phyloP scores from a whole-genome alignment of 2,888 invertebrate genomes.

The Aethes cnicana region DNA sequence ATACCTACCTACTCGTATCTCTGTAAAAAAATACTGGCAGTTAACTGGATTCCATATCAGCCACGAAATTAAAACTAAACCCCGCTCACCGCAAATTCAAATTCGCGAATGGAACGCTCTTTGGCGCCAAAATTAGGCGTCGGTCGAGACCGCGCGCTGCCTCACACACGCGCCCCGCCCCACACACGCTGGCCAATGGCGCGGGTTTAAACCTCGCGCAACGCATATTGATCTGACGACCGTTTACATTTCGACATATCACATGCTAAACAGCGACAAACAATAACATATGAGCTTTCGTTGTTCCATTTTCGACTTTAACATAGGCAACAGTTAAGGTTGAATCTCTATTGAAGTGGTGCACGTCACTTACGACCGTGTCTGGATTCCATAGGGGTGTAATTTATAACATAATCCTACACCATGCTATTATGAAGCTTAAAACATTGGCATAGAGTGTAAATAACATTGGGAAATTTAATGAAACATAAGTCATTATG shows the following conservation, averaged over 20 bases:
- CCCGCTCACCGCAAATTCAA: constrained; percentile 30
- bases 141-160: constrained; percentile 61
- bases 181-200: constrained; percentile 76
- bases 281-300: constrained; percentile 65
- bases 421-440: constrained; percentile 30
- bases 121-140: constrained; percentile 75
- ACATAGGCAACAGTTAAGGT: accelerated
- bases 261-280: constrained; percentile 80
- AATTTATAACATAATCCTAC: constrained; percentile 52
- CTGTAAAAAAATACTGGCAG: not conserved
- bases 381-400: constrained; percentile 39
- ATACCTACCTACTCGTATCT: too few species aligned
- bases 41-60: too few species aligned
- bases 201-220: constrained; percentile 70
- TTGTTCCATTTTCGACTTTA: constrained; percentile 45
- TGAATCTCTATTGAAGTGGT: constrained; percentile 33
- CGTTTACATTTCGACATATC: constrained; percentile 82
- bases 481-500: constrained; percentile 4
- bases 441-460: accelerated
- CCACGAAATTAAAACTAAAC: not conserved
- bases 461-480: not conserved
- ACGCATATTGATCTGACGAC: constrained; percentile 83
- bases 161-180: constrained; percentile 74
- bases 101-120: constrained; percentile 59
- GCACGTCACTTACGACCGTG: constrained; percentile 41